phyloP scores from a whole-genome alignment of 64 coral and sea anemone species.

The Actinia equina region DNA sequence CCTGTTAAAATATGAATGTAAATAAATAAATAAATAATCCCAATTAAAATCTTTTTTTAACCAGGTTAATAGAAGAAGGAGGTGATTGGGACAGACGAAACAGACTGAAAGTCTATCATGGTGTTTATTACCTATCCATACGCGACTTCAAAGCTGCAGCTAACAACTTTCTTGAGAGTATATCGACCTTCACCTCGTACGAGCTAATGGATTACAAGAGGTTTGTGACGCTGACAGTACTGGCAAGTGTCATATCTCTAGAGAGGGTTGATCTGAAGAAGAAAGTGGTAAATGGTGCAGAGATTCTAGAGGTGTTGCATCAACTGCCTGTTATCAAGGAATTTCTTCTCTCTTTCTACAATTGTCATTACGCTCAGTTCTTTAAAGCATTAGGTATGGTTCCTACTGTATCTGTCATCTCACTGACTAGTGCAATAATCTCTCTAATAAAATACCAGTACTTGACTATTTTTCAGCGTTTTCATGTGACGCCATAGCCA shows the following conservation, averaged over 20 bases:
- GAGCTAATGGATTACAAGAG: slow-evolving; percentile 98
- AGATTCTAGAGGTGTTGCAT: slow-evolving; percentile 95
- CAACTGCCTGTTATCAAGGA: slow-evolving; percentile 82
- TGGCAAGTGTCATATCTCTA: slow-evolving; percentile 87
- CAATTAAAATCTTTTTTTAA: neutral
- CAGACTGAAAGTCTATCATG: slow-evolving; percentile 96
- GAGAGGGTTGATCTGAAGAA: slow-evolving; percentile 84
- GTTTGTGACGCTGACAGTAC: slow-evolving; percentile 89
- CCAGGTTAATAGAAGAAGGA: slow-evolving; percentile 95
- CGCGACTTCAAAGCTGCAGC: slow-evolving; percentile 97
- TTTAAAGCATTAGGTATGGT: slow-evolving; percentile 81
- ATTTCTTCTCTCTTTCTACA: slow-evolving; percentile 88
- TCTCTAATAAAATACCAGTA: too few relatives aligned
- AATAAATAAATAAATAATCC: too few relatives aligned
- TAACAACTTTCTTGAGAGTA: slow-evolving; percentile 88
- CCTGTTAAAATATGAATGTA: too few relatives aligned
- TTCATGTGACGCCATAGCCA: too few relatives aligned
- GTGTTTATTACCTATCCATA: slow-evolving; percentile 92
- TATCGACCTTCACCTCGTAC: slow-evolving; percentile 99
- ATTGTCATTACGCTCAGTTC: slow-evolving; percentile 89
- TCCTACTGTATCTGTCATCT: neutral
- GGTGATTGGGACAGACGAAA: slow-evolving; percentile 97
- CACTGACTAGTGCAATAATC: too few relatives aligned
- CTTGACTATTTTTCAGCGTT: too few relatives aligned
- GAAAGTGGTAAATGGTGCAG: slow-evolving; percentile 92